A percentile compares a stretch with the other conserved stretches of the same genome.
Evolutionary conservation across 2,888 invertebrate species (phyloP).

Genomic region (Taenaris catops): DNA sequence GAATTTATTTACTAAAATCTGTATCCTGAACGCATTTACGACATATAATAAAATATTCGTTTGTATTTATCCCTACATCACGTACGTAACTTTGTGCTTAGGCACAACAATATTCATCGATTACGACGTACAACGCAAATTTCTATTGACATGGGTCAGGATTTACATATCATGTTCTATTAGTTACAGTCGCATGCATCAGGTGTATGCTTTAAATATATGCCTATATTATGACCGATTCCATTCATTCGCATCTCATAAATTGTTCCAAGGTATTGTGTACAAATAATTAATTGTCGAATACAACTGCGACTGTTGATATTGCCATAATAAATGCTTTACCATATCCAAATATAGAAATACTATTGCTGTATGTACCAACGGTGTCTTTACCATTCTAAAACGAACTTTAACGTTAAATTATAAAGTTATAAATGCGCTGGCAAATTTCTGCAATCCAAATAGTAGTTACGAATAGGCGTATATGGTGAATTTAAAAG

Average conservation of each 20-base stretch:
- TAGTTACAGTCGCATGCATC: too few relatives aligned
- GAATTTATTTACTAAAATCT: too few relatives aligned
- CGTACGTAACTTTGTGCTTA: too few relatives aligned
- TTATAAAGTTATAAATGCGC: conserved; percentile 11
- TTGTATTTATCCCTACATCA: too few relatives aligned
- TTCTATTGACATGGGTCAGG: too few relatives aligned
- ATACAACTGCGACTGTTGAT: conserved; percentile 69
- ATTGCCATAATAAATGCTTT: conserved; percentile 68
- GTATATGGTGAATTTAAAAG: conserved; percentile 60
- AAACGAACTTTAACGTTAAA: conserved; percentile 28
- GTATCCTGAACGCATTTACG: too few relatives aligned
- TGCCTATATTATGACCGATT: conserved; percentile 7
- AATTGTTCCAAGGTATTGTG: conserved; percentile 51
- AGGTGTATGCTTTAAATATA: too few relatives aligned
- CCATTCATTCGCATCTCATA: conserved; percentile 33
- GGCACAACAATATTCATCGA: too few relatives aligned
- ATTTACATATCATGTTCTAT: too few relatives aligned
- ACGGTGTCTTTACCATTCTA: conserved; percentile 20
- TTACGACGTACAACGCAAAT: too few relatives aligned
- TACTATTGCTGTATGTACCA: conserved; percentile 30
- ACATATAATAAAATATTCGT: too few relatives aligned
- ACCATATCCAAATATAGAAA: conserved; percentile 53
- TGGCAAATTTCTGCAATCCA: not conserved
- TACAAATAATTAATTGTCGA: conserved; percentile 77
- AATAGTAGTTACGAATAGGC: conserved; percentile 44